Evolutionary conservation across 2,113 vertebrate genomes (phyloP).

Genomic region (Alaudala cheleensis): DNA sequence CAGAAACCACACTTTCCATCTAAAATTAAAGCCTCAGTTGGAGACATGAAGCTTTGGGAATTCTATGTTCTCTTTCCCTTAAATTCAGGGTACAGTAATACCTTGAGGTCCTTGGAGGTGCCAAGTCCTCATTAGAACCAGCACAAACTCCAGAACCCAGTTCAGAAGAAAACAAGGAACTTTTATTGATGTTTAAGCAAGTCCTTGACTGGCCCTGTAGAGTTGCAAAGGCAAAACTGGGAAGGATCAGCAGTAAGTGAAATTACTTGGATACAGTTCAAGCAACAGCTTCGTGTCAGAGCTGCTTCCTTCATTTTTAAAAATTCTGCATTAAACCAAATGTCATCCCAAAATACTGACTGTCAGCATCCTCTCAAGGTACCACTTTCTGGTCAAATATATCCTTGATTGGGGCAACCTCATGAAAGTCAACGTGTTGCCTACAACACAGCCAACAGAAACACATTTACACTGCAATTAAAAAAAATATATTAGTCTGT

Average conservation of each 20-base stretch:
- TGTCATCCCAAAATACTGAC: background rate
- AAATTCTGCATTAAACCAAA: background rate
- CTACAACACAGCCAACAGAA: background rate
- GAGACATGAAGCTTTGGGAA: background rate
- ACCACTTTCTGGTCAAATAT: background rate
- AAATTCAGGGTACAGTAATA: background rate
- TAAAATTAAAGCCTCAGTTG: background rate
- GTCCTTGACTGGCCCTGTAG: background rate
- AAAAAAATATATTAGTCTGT: background rate
- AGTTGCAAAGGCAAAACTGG: background rate
- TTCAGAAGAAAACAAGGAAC: background rate
- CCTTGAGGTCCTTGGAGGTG: background rate
- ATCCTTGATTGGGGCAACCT: background rate
- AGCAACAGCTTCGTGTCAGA: background rate
- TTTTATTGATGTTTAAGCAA: background rate
- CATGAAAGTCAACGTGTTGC: background rate
- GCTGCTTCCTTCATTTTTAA: background rate
- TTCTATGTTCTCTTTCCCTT: background rate
- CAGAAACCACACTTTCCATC: background rate
- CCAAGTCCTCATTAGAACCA: background rate
- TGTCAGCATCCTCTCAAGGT: background rate
- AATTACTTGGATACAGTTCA: background rate
- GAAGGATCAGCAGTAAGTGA: background rate
- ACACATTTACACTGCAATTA: background rate
- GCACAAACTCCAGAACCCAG: background rate